Evolutionary conservation across 2,797 vertebrate species (phyloP).

Genomic region (Danio aesculapii): DNA sequence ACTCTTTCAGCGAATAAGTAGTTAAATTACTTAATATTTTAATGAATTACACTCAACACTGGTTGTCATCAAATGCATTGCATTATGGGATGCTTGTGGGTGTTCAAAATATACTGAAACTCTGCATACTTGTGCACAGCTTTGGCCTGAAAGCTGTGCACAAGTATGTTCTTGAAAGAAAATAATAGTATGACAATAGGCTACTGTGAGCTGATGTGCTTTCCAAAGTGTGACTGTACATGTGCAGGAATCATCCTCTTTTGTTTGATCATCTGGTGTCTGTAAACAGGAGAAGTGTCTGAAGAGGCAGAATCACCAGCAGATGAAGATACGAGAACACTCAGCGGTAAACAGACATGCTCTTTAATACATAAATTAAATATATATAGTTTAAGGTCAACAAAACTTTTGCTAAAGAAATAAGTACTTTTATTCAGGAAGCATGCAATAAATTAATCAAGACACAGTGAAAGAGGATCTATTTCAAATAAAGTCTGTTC

Average conservation of each 20-base stretch:
- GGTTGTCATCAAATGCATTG: too few relatives aligned
- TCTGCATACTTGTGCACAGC: neutral
- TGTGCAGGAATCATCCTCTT: neutral
- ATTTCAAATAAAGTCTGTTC: neutral
- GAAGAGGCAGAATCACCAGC: constrained; percentile 71
- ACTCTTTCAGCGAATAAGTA: too few relatives aligned
- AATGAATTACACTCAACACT: too few relatives aligned
- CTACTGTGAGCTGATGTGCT: too few relatives aligned
- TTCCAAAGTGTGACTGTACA: neutral
- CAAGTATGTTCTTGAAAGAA: too few relatives aligned
- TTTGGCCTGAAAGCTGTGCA: too few relatives aligned
- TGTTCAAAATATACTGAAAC: neutral
- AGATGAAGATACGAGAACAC: constrained; percentile 64
- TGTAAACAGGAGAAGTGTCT: constrained; percentile 73
- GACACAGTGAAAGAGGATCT: neutral
- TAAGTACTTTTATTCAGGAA: neutral
- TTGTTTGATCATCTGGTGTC: constrained; percentile 1
- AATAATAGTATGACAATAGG: too few relatives aligned
- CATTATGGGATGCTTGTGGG: neutral
- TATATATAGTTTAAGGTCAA: neutral
- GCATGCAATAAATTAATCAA: neutral
- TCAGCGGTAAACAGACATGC: constrained; percentile 64
- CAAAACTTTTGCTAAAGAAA: too few relatives aligned
- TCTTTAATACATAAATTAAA: neutral
- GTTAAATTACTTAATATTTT: too few relatives aligned